Base-by-base conservation (phyloP, 2,797 vertebrate genomes). In the Acanthopagrus latus region DNA sequence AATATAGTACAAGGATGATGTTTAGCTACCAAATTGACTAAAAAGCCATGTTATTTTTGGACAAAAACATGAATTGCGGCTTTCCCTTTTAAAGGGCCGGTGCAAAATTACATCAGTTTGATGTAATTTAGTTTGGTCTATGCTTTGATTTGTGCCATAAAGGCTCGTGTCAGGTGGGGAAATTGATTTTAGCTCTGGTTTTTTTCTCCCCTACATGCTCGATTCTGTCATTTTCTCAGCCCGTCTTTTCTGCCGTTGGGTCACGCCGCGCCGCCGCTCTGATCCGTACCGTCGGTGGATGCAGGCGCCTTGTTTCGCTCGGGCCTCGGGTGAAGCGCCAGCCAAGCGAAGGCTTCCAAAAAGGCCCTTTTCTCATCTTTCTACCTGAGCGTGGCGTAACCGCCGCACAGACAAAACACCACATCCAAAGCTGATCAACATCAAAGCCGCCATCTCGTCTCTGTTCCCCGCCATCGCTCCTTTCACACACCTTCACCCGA, bases 391-490 rank as follows among this genome's bases (percentile, higher is more conserved):
- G 85, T 83, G 85, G 82, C 81, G 54, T 78, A 86, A 87, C 84
- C 16, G 50, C 82, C 12, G 74, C 78, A 16, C 88, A 94, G 92
- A 91, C 92, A 90, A 90, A 93, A 93, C 90, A 93, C 57, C 77
- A 46, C 64, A 84, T 70, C 80, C 74, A 71, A 71, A 83, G 81
- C 87, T 63, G 80, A 86, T 84, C 75, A 0, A 87, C 88, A 91
- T 93, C 89, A 92, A 91, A 87, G 87, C 57, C 9, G 8, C 54
- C 70, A 11, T 52, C 74, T 51, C 12, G 74, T 23, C 76, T 78
- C 76, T 81, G 64, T 81, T 82, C 74, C 76, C 77, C 14, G 43
- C 64, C 82, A 68, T 81, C 62, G 3, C 69, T 67, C 58, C 48
- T 70, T 88, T 74, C 83, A 77, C 44, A 47, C 84, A 10, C 48